Evolutionary conservation across 2,888 invertebrate genomes (phyloP).

Genomic region (Neoscelio sp.): DNA sequence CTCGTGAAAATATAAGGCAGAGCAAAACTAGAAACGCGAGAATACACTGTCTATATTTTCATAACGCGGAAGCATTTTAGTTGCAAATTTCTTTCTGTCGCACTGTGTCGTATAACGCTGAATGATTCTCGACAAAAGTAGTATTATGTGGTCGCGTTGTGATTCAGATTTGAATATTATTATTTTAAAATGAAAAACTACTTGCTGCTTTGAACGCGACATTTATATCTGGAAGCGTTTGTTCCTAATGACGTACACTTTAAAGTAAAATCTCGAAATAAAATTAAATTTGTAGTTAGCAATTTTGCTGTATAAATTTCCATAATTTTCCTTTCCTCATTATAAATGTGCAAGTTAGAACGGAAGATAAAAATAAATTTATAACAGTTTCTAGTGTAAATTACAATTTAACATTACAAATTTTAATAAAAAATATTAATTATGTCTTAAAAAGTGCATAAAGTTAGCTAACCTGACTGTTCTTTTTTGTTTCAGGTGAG

Average conservation of each 20-base stretch:
- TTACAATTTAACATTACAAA: no score
- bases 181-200: not conserved
- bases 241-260: not conserved
- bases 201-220: not conserved
- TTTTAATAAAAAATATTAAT: no score
- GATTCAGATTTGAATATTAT: conserved; percentile 15
- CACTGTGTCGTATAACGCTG: conserved; percentile 2
- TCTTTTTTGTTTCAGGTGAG: no score
- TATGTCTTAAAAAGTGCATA: no score
- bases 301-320: no score
- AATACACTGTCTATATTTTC: conserved; percentile 33
- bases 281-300: no score
- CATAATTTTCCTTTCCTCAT: no score
- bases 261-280: not conserved
- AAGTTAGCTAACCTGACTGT: no score
- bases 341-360: no score
- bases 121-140: conserved; percentile 14
- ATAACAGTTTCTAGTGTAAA: no score
- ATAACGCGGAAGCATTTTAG: conserved; percentile 38
- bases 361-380: no score
- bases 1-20: conserved; percentile 27
- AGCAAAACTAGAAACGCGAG: conserved; percentile 25
- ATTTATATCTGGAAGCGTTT: not conserved
- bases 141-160: not conserved
- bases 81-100: conserved; percentile 26